These are phyloP conservation scores for Brachyopa scutellaris DNA, from an alignment of 2,888 invertebrate species.

Conservation along the genomic window DNA sequence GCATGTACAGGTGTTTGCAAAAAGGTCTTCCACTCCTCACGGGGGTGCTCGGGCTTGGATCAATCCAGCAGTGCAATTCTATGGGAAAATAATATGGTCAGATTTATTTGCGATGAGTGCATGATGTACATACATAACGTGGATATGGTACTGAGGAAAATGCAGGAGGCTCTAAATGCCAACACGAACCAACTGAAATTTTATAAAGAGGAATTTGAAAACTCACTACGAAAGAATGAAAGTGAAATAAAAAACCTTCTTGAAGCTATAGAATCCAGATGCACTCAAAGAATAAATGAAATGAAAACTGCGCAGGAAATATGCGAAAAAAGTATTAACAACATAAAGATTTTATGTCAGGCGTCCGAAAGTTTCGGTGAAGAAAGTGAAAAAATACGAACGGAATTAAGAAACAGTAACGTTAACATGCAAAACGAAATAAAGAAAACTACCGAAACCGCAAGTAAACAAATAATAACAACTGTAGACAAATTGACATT, in stretches of 20 bases:
- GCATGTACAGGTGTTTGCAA: slow-evolving; percentile 11
- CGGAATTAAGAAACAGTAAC: background rate
- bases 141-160: background rate
- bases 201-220: background rate
- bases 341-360: background rate
- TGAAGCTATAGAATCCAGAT: background rate
- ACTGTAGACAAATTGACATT: background rate
- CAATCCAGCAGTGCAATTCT: background rate
- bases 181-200: background rate
- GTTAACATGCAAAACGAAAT: background rate
- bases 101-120: slow-evolving; percentile 15
- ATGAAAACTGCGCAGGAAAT: background rate
- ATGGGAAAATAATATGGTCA: background rate
- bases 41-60: slow-evolving; percentile 1
- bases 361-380: background rate
- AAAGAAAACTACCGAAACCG: background rate
- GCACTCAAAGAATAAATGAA: background rate
- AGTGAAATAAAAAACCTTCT: background rate
- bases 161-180: background rate
- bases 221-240: background rate
- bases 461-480: background rate
- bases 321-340: background rate
- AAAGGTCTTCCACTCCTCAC: slow-evolving; percentile 5
- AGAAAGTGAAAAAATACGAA: background rate
- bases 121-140: slow-evolving; percentile 8